Evolutionary conservation across 1,140 invertebrate genomes (phyloP), one percentile per base, ranked within the genome.

Genomic region (Leptonema lineaticorne): DNA sequence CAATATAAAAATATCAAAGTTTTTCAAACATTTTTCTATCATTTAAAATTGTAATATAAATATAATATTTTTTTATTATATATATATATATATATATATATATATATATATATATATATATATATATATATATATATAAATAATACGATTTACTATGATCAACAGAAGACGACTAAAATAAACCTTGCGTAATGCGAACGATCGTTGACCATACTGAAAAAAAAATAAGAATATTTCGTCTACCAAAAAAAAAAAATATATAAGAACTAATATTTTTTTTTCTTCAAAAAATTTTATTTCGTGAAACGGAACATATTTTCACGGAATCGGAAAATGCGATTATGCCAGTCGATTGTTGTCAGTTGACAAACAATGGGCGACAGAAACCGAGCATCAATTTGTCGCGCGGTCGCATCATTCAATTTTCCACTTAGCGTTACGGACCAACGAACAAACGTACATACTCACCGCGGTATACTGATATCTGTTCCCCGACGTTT

Each of bases 371-470:
- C 37, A 41, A 41, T 41, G 37, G 37, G 37, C 37, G 37, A 14
- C 37, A 14, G 37, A 9, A 16, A 14, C 37, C 37, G 16, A 11
- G 56, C 14, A 26, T 9, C 56, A 27, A 58, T 58, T 58, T 58
- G 56, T 58, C 56, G 56, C 56, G 56, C 56, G 56, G 7, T 22
- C 28, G 37, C 56, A 26, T 58, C n/a, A n/a, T n/a, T n/a, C n/a
- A n/a, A n/a, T n/a, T n/a, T n/a, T n/a, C n/a, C n/a, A n/a, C n/a
- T n/a, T n/a, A n/a, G n/a, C n/a, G n/a, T n/a, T n/a, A n/a, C n/a
- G n/a, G n/a, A n/a, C n/a, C n/a, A n/a, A n/a, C n/a, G n/a, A n/a
- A n/a, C n/a, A n/a, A n/a, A n/a, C n/a, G n/a, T n/a, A n/a, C n/a
- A n/a, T n/a, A n/a, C n/a, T n/a, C n/a, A n/a, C n/a, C n/a, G n/a